A percentile compares a stretch with the other conserved stretches of the same genome.
phyloP scores from a whole-genome alignment of 2,888 invertebrate species.

The Balanococcus diminutus region DNA sequence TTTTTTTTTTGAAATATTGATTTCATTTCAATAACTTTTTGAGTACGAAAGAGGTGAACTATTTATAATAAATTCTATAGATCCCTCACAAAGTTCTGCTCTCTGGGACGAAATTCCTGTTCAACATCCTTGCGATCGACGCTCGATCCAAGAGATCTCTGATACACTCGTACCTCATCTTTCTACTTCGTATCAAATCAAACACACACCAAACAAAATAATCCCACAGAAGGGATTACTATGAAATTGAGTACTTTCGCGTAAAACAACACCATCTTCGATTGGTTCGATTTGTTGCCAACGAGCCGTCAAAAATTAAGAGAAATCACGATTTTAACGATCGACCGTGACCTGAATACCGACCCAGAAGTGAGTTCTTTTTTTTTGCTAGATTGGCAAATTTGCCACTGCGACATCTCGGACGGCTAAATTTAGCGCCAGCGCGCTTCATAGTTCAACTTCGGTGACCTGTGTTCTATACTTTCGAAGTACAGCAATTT shows the following conservation, averaged over 20 bases:
- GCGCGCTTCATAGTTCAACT: not conserved
- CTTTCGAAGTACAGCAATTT: not conserved
- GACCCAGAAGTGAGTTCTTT: not conserved
- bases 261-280: not conserved
- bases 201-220: too few species aligned
- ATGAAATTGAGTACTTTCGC: not conserved
- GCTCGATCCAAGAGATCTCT: too few species aligned
- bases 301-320: not conserved
- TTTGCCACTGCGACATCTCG: not conserved
- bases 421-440: not conserved
- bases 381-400: not conserved
- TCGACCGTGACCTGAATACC: constrained; percentile 1
- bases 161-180: too few species aligned
- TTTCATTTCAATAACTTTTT: too few species aligned
- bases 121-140: too few species aligned
- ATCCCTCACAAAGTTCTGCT: too few species aligned
- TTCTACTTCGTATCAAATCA: too few species aligned
- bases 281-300: not conserved
- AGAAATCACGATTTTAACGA: not conserved
- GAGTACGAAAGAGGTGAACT: too few species aligned
- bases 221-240: too few species aligned
- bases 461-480: not conserved
- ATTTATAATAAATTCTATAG: too few species aligned
- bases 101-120: too few species aligned
- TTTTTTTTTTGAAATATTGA: too few species aligned